These are phyloP conservation scores for Gasterosteus aculeatus DNA, from an alignment of 2,113 vertebrate genomes.

Conservation along the genomic window DNA sequence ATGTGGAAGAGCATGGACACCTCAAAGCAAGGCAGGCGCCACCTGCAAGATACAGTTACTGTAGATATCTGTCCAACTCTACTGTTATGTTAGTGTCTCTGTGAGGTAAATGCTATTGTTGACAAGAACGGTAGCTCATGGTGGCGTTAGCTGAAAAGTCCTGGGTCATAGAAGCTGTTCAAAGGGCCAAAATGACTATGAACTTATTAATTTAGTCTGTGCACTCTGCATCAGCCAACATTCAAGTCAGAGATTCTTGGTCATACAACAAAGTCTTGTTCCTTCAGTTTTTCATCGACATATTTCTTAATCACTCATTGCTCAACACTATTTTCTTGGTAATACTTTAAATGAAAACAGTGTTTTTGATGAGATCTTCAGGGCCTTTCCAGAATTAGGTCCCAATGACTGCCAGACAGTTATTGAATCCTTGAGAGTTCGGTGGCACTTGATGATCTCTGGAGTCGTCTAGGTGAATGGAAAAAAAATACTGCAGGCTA, in stretches of 20 bases:
- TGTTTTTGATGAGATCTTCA: constrained; percentile 57
- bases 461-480: constrained; percentile 65
- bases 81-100: neutral
- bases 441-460: constrained; percentile 59
- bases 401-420: constrained; percentile 69
- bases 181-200: neutral
- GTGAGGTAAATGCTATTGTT: neutral
- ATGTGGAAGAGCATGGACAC: constrained; percentile 56
- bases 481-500: constrained; percentile 52
- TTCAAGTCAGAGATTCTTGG: constrained; percentile 27
- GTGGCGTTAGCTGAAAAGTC: neutral
- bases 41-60: constrained; percentile 31
- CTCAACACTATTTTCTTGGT: constrained; percentile 59
- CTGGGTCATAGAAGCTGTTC: neutral
- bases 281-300: constrained; percentile 43
- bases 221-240: constrained; percentile 18
- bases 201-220: constrained; percentile 27
- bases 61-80: constrained; percentile 10
- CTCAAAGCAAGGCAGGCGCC: constrained; percentile 22
- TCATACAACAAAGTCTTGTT: constrained; percentile 20
- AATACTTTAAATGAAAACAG: constrained; percentile 70
- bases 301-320: constrained; percentile 49
- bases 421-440: constrained; percentile 73
- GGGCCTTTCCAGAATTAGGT: constrained; percentile 62
- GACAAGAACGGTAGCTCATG: neutral